Percentiles rank a stretch among this genome's conserved stretches.
Conservation (phyloP, 2,797 vertebrate genomes). For the Molossus alvarezi region DNA sequence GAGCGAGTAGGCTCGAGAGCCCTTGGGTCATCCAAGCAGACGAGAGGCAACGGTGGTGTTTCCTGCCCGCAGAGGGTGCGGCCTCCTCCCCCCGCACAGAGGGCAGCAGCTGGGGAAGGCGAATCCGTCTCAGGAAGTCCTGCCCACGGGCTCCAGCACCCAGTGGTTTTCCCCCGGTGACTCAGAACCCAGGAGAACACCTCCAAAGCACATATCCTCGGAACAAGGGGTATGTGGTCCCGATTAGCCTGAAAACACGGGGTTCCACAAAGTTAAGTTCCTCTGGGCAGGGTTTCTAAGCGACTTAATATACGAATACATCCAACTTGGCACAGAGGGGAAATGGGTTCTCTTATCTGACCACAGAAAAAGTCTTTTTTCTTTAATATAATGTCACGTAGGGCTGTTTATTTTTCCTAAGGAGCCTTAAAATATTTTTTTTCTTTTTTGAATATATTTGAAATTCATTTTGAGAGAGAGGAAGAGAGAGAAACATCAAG, state of each 20-base stretch:
- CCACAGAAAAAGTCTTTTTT: not conserved
- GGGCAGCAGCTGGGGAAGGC: fast-evolving
- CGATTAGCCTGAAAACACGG: not conserved
- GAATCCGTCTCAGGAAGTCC: not conserved
- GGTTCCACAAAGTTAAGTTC: not conserved
- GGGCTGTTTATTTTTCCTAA: no score
- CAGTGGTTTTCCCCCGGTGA: not conserved
- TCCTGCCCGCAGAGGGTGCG: not conserved
- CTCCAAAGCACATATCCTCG: not conserved
- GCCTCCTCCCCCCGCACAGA: not conserved
- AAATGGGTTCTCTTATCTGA: not conserved
- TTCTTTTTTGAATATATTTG: no score
- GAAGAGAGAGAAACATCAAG: no score
- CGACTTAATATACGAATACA: fast-evolving
- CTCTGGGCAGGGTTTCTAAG: not conserved
- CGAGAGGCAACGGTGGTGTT: fast-evolving
- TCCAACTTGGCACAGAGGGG: not conserved
- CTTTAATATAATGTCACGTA: not conserved
- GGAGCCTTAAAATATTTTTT: not conserved
- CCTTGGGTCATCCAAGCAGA: not conserved
- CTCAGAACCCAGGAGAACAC: not conserved
- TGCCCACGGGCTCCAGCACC: fast-evolving
- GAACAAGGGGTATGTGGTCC: not conserved
- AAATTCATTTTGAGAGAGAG: no score
- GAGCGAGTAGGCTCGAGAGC: fast-evolving